A percentile compares a stretch with the other conserved stretches of the same genome.
These are phyloP conservation scores for Cinara cedri DNA, from an alignment of 2,888 invertebrate genomes.

Conservation along the genomic window DNA sequence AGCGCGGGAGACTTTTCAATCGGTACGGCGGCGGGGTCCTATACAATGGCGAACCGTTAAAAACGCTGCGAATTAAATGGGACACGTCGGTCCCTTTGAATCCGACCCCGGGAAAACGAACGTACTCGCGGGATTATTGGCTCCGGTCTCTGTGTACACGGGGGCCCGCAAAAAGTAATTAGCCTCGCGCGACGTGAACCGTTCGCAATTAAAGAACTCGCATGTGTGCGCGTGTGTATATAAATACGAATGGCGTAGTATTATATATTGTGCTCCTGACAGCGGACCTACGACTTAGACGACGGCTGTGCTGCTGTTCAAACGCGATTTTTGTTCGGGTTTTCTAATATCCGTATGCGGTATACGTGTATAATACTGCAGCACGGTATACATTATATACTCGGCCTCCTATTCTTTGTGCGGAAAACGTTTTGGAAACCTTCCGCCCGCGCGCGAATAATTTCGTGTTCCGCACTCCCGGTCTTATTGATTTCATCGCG, in stretches of 20 bases:
- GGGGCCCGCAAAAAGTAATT: slow-evolving; percentile 29
- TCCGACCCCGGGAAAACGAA: not conserved
- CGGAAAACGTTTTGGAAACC: not conserved
- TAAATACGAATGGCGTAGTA: not conserved
- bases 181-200: not conserved
- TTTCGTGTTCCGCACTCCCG: no score
- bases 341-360: slow-evolving; percentile 3
- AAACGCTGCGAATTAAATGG: not conserved
- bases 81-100: not conserved
- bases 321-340: not conserved
- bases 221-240: not conserved
- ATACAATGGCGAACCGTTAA: not conserved
- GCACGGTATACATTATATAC: no score
- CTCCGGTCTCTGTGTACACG: not conserved
- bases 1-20: no score
- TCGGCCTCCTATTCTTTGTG: no score
- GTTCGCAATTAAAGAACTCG: slow-evolving; percentile 8
- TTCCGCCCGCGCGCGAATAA: no score
- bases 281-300: slow-evolving; percentile 8
- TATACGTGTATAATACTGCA: no score
- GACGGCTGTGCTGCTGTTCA: not conserved
- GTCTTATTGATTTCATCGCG: not conserved
- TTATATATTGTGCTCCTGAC: not conserved
- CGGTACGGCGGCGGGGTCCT: no score
- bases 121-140: no score